Evolutionary conservation across 2,113 vertebrate genomes (phyloP), one percentile per base, ranked within the genome.

Genomic region (Machaerirhynchus nigripectus): DNA sequence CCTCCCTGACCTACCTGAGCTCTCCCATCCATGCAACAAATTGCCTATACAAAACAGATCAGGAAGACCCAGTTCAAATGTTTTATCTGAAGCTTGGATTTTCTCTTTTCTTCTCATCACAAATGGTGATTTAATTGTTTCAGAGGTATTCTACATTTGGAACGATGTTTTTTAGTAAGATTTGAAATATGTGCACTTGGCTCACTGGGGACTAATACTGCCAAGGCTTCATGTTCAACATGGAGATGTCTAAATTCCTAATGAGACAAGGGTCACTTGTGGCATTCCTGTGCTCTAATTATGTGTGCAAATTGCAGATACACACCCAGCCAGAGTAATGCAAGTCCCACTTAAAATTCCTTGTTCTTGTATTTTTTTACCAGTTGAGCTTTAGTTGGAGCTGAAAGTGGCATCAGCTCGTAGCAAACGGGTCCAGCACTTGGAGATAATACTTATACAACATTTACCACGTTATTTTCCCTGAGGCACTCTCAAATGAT

Each of bases 391-490:
- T 52, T 33, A 78, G 47, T 28, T 18, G 15, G 74, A 85, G 44
- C 84, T 84, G 89, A 42, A 92, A 91, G 76, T 40, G 39, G 35
- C 52, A 80, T 56, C 74, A 42, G 53, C 57, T 86, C 23, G 8
- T 12, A 93, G 89, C 1, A 2, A 89, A 87, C 0, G 5, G 16
- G 65, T 55, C 84, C 68, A 86, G 61, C 15, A 13, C 53, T 91
- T 84, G 6, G 3, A 94, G 78, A 93, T 78, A 92, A 93, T 76
- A 92, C 93, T 95, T 96, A 78, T 63, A 92, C 89, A 89, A 68
- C 87, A 92, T 95, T 96, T 92, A 90, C 69, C 79, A 86, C 60
- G 16, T 77, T 89, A 92, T 90, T 93, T 94, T 96, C 87, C 93
- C 90, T 78, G 70, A 88, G 93, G 95, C 79, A 64, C 61, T 87